Conservation (phyloP, 2,113 vertebrate genomes). For the Amazona vittata region DNA sequence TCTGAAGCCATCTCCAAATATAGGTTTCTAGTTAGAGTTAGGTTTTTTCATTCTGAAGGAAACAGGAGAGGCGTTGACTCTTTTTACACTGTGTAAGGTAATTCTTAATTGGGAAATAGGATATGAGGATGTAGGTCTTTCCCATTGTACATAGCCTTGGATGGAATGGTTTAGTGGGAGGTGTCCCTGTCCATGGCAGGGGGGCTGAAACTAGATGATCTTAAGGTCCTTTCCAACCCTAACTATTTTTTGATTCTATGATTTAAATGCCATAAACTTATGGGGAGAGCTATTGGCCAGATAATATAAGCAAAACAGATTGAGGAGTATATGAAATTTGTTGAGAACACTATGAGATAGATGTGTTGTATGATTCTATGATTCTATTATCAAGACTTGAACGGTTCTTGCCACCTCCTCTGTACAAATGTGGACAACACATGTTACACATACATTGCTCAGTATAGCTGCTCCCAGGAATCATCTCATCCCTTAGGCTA, state of each 20-base stretch:
- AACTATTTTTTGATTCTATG: too few relatives aligned
- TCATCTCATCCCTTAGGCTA: neutral
- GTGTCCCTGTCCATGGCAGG: too few relatives aligned
- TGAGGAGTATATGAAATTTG: neutral
- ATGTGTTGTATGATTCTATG: neutral
- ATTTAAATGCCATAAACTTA: neutral
- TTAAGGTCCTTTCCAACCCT: too few relatives aligned
- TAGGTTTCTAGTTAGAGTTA: neutral
- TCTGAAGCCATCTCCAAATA: neutral
- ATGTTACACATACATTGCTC: neutral
- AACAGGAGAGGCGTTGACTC: neutral
- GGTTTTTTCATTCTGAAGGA: neutral
- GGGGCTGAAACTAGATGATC: too few relatives aligned
- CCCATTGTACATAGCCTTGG: too few relatives aligned
- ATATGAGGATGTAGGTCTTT: neutral
- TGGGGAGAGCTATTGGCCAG: neutral
- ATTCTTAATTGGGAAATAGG: neutral
- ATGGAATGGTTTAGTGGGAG: too few relatives aligned
- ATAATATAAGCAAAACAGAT: neutral
- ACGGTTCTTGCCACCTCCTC: neutral
- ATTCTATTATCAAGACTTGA: neutral
- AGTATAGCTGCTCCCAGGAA: rapidly evolving
- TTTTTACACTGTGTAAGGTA: neutral
- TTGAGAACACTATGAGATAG: neutral
- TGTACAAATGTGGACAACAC: neutral